A percentile compares a stretch with the other conserved stretches of the same genome.
phyloP scores from a whole-genome alignment of 2,797 vertebrate genomes.

The Galagoides demidoff region DNA sequence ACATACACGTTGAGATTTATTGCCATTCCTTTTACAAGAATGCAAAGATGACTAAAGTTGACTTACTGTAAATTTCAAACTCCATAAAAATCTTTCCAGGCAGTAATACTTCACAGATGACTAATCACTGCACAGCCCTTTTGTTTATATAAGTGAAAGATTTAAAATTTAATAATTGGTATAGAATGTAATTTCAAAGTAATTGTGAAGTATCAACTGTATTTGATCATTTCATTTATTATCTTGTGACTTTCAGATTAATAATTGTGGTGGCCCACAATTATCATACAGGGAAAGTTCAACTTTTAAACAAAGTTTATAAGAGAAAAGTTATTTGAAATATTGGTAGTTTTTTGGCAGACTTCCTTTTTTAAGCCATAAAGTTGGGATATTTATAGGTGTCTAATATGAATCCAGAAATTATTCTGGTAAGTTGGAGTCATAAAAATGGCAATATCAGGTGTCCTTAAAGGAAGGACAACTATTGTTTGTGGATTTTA shows the following conservation, averaged over 20 bases:
- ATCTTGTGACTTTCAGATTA: neutral
- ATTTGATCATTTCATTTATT: conserved; percentile 56
- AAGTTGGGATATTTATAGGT: conserved; percentile 26
- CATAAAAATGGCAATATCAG: conserved; percentile 33
- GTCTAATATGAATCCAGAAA: neutral
- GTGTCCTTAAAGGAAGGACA: conserved; percentile 61
- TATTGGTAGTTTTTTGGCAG: conserved; percentile 30
- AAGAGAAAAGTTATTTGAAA: conserved; percentile 2
- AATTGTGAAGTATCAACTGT: conserved; percentile 30
- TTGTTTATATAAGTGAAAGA: conserved; percentile 62
- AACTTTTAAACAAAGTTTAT: conserved; percentile 56
- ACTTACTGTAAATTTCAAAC: conserved; percentile 72
- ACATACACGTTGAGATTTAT: conserved; percentile 4
- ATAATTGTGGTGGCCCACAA: neutral
- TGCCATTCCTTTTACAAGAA: conserved; percentile 20
- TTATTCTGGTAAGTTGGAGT: conserved; percentile 24
- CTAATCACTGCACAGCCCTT: conserved; percentile 57
- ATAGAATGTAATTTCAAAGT: conserved; percentile 55
- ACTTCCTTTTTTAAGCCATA: conserved; percentile 49
- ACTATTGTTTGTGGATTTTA: conserved; percentile 47
- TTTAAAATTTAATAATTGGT: conserved; percentile 41
- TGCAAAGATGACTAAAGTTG: conserved; percentile 15
- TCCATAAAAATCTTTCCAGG: conserved; percentile 53
- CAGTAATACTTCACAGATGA: conserved; percentile 63
- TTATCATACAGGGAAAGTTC: neutral